These are phyloP conservation scores for Melolontha melolontha DNA, from an alignment of 2,888 invertebrate species.

Conservation along the genomic window DNA sequence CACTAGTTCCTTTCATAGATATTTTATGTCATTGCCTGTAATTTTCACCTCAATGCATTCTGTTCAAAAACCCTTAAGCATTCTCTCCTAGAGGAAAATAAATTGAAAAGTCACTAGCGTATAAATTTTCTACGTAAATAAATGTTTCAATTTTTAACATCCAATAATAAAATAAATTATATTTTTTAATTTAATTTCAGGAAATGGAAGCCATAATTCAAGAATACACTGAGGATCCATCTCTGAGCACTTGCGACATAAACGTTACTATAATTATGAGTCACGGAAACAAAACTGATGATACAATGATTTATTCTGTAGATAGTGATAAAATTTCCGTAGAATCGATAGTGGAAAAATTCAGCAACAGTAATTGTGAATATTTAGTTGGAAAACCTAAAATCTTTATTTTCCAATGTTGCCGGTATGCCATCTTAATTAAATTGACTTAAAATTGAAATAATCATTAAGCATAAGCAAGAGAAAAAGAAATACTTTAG, in stretches of 20 bases:
- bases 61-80: too few species aligned
- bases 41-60: too few species aligned
- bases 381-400: slow-evolving; percentile 73
- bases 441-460: too few species aligned
- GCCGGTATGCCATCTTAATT: slow-evolving; percentile 72
- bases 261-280: neutral
- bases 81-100: too few species aligned
- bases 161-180: too few species aligned
- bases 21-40: too few species aligned
- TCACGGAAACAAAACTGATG: slow-evolving; percentile 52
- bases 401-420: slow-evolving; percentile 80
- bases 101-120: too few species aligned
- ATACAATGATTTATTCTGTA: slow-evolving; percentile 70
- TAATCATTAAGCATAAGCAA: too few species aligned
- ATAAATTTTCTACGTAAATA: too few species aligned
- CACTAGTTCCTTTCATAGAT: too few species aligned
- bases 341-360: slow-evolving; percentile 70
- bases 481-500: too few species aligned
- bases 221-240: neutral
- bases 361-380: slow-evolving; percentile 70
- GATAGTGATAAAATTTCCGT: slow-evolving; percentile 70
- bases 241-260: neutral
- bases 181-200: neutral
- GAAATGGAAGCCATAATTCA: slow-evolving; percentile 8
- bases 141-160: too few species aligned